Conservation (phyloP, 2,113 vertebrate genomes). For the Crotalus helleri region DNA sequence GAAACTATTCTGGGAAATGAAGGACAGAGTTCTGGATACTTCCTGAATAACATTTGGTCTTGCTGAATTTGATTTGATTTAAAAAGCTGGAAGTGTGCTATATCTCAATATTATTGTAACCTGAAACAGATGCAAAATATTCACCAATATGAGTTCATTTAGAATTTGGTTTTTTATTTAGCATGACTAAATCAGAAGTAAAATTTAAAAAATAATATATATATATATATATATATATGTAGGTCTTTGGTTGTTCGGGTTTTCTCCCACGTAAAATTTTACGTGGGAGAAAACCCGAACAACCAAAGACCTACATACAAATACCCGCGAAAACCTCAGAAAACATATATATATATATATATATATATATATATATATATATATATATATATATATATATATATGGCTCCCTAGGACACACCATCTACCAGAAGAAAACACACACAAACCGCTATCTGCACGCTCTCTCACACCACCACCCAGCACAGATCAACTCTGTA, state of each 20-base stretch:
- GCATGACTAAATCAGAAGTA: neutral
- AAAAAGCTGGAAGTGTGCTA: neutral
- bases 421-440: too few species aligned
- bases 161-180: neutral
- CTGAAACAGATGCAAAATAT: neutral
- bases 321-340: too few species aligned
- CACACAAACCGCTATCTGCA: too few species aligned
- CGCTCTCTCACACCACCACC: too few species aligned
- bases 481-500: too few species aligned
- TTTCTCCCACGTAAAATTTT: neutral
- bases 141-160: neutral
- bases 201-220: neutral
- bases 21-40: neutral
- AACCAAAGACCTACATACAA: too few species aligned
- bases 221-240: neutral
- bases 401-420: too few species aligned
- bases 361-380: too few species aligned
- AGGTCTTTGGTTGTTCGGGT: too few species aligned
- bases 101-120: neutral
- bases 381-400: too few species aligned
- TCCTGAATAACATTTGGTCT: neutral
- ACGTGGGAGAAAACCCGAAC: too few species aligned
- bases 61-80: neutral
- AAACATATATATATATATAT: too few species aligned
- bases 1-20: neutral